Conservation (phyloP, 2,113 vertebrate species). For the Platysternon megacephalum region DNA sequence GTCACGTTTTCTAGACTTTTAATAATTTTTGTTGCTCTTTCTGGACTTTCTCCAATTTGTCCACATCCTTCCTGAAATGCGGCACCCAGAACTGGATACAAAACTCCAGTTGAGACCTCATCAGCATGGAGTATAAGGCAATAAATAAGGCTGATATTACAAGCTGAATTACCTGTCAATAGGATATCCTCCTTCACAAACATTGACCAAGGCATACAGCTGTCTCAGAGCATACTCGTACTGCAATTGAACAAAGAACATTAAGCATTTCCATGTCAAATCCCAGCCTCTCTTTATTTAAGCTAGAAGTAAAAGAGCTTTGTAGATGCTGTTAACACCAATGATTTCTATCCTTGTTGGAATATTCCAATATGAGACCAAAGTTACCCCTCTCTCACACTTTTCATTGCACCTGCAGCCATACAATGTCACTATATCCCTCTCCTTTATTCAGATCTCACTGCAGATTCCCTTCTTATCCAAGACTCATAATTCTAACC, state of each 20-base stretch:
- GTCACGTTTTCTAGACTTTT: no score
- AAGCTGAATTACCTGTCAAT: constrained; percentile 82
- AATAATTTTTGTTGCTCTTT: no score
- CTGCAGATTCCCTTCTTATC: rapidly evolving
- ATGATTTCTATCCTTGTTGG: not conserved
- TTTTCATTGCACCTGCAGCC: not conserved
- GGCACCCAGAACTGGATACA: no score
- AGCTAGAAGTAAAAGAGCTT: not conserved
- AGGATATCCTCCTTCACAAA: constrained; percentile 88
- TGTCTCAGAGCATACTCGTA: constrained; percentile 92
- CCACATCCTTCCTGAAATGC: no score
- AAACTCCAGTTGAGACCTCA: no score
- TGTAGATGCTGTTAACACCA: not conserved
- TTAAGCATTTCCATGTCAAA: not conserved
- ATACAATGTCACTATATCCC: not conserved
- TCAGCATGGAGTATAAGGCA: no score
- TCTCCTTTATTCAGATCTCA: not conserved
- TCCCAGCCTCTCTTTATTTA: not conserved
- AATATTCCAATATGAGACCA: not conserved
- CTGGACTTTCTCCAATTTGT: no score
- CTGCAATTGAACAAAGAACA: constrained; percentile 79
- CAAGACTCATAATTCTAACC: not conserved
- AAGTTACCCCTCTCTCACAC: not conserved
- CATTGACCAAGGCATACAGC: constrained; percentile 90
- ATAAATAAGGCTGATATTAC: not conserved